These are phyloP conservation scores for Drosophila tani DNA, from an alignment of 1,140 invertebrate species.

Conservation along the genomic window DNA sequence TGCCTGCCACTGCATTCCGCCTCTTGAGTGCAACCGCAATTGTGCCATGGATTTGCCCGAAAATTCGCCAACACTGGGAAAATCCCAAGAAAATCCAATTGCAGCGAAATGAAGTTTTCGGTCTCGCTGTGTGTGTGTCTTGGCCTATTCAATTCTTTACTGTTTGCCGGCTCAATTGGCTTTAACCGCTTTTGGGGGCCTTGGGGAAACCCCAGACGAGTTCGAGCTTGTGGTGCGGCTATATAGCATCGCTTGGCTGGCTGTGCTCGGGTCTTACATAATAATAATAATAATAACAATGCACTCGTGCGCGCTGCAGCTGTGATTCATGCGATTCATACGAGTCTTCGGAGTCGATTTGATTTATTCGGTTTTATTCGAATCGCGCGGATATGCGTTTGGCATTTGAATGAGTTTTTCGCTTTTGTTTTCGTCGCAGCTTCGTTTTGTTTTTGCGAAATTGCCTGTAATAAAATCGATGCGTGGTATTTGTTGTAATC, in stretches of 20 bases:
- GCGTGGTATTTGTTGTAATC: slow-evolving; percentile 56
- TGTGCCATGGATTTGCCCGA: slow-evolving; percentile 66
- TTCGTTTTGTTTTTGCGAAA: slow-evolving; percentile 71
- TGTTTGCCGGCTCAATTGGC: slow-evolving; percentile 47
- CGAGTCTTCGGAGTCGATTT: slow-evolving; percentile 26
- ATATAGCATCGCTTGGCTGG: slow-evolving; percentile 25
- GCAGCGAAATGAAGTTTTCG: slow-evolving; percentile 20
- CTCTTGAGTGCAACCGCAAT: slow-evolving; percentile 37
- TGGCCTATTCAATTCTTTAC: slow-evolving; percentile 64
- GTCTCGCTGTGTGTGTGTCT: slow-evolving; percentile 28
- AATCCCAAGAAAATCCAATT: slow-evolving; percentile 50
- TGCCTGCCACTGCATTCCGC: slow-evolving; percentile 11
- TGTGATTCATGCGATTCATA: slow-evolving; percentile 36
- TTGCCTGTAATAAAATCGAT: slow-evolving; percentile 53
- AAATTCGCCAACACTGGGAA: slow-evolving; percentile 41
- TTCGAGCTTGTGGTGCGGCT: slow-evolving; percentile 12
- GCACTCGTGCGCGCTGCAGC: slow-evolving; percentile 41
- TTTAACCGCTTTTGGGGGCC: slow-evolving; percentile 56
- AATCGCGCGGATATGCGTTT: slow-evolving; percentile 10
- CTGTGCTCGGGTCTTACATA: slow-evolving; percentile 64
- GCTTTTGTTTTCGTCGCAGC: slow-evolving; percentile 53
- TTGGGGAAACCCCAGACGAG: slow-evolving; percentile 74
- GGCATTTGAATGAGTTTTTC: slow-evolving; percentile 33
- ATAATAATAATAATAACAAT: slow-evolving; percentile 42
- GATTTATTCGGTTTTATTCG: slow-evolving; percentile 44